Evolutionary conservation across 2,797 vertebrate species (phyloP), one percentile per base, ranked within the genome.

Genomic region (Mormyrus proboscirostris): DNA sequence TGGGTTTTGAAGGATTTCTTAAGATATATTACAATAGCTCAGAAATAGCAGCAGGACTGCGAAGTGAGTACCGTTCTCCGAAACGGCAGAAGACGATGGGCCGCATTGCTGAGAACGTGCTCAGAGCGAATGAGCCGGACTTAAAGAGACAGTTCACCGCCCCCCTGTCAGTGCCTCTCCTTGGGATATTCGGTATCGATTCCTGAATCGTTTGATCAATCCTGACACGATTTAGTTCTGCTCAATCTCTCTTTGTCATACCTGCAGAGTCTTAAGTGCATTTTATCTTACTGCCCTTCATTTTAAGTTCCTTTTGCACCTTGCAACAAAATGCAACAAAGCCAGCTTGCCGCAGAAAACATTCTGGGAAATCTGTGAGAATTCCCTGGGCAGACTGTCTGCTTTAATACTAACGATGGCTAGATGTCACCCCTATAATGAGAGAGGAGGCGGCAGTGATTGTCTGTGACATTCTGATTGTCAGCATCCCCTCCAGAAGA

Each of bases 1-100:
- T 38, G 47, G 41, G 44, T 83, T 83, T 83, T 49, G 79, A 83
- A 83, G 79, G 79, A 44, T 83, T 83, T 83, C 79, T 83, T 83
- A 47, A 49, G 79, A 22, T 7, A 83, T 83, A 83, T 83, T 50
- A 83, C 41, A 47, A 44, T 5, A 16, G 79, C 41, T 41, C 79
- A 10, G 44, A 50, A 49, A 83, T 44, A 22, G n/a, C 7, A 50
- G 6, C 33, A 49, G 16, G 79, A 83, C 79, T n/a, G 14, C 12
- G 4, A 41, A 41, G 69, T 41, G 38, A 38, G 69, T 38, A 16
- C 14, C 8, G 79, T 1, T 22, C 79, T 25, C 47, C 7, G n/a
- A 50, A 49, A 22, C n/a, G 12, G 47, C 79, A 5, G 8, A 83
- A 4, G 38, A 12, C 19, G 44, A 50, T 25, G 44, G 41, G 16